These are phyloP conservation scores for Lamellibrachia satsuma DNA, from an alignment of 2,888 invertebrate genomes.

Conservation along the genomic window DNA sequence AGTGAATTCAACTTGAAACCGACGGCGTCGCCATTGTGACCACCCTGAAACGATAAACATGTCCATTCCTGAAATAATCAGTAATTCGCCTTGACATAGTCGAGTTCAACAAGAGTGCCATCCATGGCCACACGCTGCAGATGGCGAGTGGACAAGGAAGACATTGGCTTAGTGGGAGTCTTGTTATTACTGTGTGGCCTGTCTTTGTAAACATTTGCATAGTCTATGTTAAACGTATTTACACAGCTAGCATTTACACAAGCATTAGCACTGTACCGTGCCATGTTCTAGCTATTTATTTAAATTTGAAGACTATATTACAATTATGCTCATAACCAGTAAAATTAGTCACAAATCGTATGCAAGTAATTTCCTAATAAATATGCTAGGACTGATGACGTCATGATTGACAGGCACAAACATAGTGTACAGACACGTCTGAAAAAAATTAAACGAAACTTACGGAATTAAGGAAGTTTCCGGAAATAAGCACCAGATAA, in stretches of 20 bases:
- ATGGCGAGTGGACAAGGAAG: too few relatives aligned
- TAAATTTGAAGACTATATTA: not conserved
- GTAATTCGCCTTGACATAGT: not conserved
- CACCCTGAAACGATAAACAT: slow-evolving; percentile 62
- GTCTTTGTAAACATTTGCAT: too few relatives aligned
- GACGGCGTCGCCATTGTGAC: slow-evolving; percentile 69
- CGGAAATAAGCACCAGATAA: slow-evolving; percentile 67
- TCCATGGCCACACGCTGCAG: too few relatives aligned
- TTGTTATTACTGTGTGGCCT: too few relatives aligned
- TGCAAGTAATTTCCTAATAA: not conserved
- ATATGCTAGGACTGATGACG: not conserved
- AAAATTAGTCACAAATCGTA: not conserved
- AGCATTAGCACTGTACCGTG: not conserved
- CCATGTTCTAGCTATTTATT: not conserved
- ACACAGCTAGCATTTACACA: too few relatives aligned
- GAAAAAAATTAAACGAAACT: slow-evolving; percentile 55
- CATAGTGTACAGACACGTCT: not conserved
- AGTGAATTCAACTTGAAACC: slow-evolving; percentile 68
- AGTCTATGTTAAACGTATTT: too few relatives aligned
- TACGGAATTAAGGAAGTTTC: slow-evolving; percentile 75
- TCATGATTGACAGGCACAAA: not conserved
- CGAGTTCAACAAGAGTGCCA: too few relatives aligned
- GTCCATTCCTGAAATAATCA: not conserved
- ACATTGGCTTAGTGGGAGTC: too few relatives aligned
- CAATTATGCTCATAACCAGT: not conserved